These are phyloP conservation scores for Lampris megalopsis DNA, from an alignment of 2,113 vertebrate genomes.

Conservation along the genomic window DNA sequence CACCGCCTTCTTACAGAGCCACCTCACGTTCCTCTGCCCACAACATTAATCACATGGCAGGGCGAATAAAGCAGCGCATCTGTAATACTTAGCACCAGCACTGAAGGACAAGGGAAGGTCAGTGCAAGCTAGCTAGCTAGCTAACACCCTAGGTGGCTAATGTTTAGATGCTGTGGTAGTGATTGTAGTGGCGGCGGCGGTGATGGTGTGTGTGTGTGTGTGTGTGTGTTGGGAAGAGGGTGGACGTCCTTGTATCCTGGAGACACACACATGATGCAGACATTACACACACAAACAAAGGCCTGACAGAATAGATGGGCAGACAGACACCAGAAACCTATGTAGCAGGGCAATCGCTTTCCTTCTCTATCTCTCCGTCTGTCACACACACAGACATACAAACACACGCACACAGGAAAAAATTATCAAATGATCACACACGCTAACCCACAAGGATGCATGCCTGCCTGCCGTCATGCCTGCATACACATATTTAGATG, in stretches of 20 bases:
- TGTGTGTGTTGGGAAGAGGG: too few species aligned
- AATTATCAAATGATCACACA: not conserved
- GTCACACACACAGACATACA: not conserved
- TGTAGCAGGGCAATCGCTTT: not conserved
- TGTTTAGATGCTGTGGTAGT: slow-evolving; percentile 14
- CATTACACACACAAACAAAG: not conserved
- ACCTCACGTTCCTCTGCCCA: slow-evolving; percentile 63
- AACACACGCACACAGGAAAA: not conserved
- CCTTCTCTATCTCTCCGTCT: not conserved
- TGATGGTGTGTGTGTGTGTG: not conserved
- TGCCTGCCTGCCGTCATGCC: not conserved
- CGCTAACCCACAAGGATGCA: not conserved
- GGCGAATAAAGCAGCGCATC: slow-evolving; percentile 72
- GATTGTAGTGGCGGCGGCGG: slow-evolving; percentile 20
- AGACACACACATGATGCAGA: not conserved
- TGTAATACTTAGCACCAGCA: slow-evolving; percentile 73
- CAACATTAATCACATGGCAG: slow-evolving; percentile 76
- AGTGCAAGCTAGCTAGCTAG: not conserved
- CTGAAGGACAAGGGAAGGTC: slow-evolving; percentile 75
- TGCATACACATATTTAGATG: slow-evolving; percentile 29
- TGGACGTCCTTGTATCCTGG: not conserved
- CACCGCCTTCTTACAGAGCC: slow-evolving; percentile 42
- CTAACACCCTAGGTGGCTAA: slow-evolving; percentile 38
- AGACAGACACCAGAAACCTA: too few species aligned
- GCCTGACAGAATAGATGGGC: too few species aligned